These are phyloP conservation scores for Apogon talboti DNA, from an alignment of 2,797 vertebrate species.

Conservation along the genomic window DNA sequence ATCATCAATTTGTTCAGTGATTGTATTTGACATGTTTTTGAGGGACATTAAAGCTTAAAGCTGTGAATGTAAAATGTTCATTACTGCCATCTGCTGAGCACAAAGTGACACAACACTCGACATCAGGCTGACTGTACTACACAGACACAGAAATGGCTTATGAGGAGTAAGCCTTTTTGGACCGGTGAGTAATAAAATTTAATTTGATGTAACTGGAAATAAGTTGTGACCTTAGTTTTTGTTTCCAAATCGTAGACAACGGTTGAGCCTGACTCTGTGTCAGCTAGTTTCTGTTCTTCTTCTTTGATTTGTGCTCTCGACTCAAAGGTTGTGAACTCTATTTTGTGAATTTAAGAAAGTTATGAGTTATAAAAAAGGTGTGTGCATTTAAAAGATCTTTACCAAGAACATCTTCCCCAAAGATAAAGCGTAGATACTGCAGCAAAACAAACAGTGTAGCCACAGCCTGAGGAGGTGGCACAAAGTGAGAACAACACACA, in stretches of 20 bases:
- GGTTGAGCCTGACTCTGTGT: constrained; percentile 8
- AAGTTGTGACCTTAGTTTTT: neutral
- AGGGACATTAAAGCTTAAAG: too few species aligned
- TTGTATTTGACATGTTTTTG: too few species aligned
- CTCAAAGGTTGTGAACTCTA: constrained; percentile 12
- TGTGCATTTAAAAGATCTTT: too few species aligned
- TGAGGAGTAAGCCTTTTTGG: constrained; percentile 12
- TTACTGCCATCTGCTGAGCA: constrained; percentile 44
- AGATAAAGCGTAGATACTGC: too few species aligned
- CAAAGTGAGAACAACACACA: too few species aligned
- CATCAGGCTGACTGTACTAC: neutral
- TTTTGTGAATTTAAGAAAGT: neutral
- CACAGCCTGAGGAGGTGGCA: too few species aligned
- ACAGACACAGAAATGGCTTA: neutral
- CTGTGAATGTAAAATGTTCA: neutral
- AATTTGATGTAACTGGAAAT: constrained; percentile 24
- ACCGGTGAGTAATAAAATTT: constrained; percentile 7
- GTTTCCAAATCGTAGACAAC: constrained; percentile 5
- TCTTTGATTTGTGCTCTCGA: constrained; percentile 18
- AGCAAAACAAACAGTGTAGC: too few species aligned
- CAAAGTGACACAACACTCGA: constrained; percentile 21
- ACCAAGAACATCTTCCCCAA: too few species aligned
- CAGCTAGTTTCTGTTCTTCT: constrained; percentile 44
- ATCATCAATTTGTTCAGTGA: too few species aligned
- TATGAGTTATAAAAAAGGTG: too few species aligned